Evolutionary conservation across 2,888 invertebrate genomes (phyloP).

Genomic region (Drosophila paucipuncta): DNA sequence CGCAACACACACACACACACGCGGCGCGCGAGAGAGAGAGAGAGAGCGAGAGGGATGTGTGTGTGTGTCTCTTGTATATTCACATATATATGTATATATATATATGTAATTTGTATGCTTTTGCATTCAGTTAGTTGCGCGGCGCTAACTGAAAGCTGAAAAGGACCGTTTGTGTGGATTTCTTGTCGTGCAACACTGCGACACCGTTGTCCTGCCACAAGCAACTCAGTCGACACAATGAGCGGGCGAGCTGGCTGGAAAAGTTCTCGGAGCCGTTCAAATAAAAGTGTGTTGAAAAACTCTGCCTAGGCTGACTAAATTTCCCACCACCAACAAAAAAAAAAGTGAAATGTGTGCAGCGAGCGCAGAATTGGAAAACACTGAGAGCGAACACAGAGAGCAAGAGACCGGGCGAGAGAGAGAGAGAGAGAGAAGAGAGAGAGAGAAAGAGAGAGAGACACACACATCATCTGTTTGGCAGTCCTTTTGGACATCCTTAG

Average conservation of each 20-base stretch:
- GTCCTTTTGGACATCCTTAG: conserved; percentile 52
- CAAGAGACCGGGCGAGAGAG: neutral
- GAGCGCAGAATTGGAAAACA: conserved; percentile 36
- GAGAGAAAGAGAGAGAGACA: neutral
- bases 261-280: conserved; percentile 75
- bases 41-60: conserved; percentile 21
- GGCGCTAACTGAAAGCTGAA: conserved; percentile 25
- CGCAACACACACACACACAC: conserved; percentile 12
- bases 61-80: conserved; percentile 1
- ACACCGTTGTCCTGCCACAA: conserved; percentile 84
- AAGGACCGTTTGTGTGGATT: conserved; percentile 21
- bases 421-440: neutral
- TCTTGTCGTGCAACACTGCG: conserved; percentile 48
- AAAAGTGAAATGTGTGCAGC: conserved; percentile 40
- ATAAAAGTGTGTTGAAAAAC: conserved; percentile 53
- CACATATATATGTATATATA: neutral
- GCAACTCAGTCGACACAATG: conserved; percentile 85
- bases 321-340: conserved; percentile 65
- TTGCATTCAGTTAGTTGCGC: conserved; percentile 59
- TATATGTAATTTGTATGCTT: neutral
- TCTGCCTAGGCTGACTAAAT: conserved; percentile 46
- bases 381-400: conserved; percentile 8
- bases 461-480: conserved; percentile 61
- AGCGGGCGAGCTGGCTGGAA: conserved; percentile 64
- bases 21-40: conserved; percentile 27